Conservation (phyloP, 2,888 invertebrate genomes). For the Glaucopsyche alexis region DNA sequence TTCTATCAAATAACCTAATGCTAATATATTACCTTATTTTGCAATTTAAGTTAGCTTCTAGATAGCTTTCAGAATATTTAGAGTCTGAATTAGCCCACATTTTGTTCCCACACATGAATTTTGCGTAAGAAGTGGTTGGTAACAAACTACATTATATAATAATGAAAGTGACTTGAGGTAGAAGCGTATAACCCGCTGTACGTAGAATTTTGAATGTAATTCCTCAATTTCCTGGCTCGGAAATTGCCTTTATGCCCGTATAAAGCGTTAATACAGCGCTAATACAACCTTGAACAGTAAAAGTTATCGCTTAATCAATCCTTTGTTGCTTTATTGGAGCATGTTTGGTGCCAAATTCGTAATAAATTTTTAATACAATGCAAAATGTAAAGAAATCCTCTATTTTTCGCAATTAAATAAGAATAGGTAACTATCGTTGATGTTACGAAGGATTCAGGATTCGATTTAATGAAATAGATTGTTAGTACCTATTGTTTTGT, state of each 20-base stretch:
- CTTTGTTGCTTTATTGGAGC: constrained; percentile 26
- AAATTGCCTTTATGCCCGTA: constrained; percentile 52
- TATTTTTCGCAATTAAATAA: no score
- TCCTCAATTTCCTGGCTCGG: constrained; percentile 64
- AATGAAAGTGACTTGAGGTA: constrained; percentile 27
- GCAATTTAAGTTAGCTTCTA: no score
- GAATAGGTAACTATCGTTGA: no score
- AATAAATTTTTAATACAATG: neutral
- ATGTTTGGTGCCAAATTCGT: constrained; percentile 1
- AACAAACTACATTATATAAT: neutral
- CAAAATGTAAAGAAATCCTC: constrained; percentile 43
- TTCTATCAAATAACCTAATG: no score
- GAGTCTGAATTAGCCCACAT: no score
- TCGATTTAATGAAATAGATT: no score
- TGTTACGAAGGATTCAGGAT: no score
- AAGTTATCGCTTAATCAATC: constrained; percentile 35
- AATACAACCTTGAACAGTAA: constrained; percentile 33
- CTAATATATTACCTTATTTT: no score
- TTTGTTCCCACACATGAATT: no score
- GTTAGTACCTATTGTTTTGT: no score
- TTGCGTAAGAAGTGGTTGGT: neutral
- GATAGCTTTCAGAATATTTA: no score
- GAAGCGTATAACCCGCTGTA: constrained; percentile 34
- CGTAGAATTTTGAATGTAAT: constrained; percentile 47
- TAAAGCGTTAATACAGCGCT: constrained; percentile 34